A percentile compares a stretch with the other conserved stretches of the same genome.
These are phyloP conservation scores for Xenops minutus DNA, from an alignment of 2,797 vertebrate species.

Conservation along the genomic window DNA sequence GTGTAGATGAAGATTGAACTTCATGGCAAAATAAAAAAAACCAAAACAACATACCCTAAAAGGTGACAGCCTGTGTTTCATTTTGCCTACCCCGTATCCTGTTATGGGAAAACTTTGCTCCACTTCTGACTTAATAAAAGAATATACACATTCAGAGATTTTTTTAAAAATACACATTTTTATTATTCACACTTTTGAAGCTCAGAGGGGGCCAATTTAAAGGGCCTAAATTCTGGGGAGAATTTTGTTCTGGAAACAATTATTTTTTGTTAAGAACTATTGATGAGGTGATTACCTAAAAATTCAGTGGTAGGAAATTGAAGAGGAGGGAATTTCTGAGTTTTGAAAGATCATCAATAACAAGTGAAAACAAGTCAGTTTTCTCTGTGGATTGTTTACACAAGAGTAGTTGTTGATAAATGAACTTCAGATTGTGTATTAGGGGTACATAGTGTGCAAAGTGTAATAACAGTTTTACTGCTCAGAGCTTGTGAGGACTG, in stretches of 20 bases:
- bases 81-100: slow-evolving; percentile 19
- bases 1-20: not conserved
- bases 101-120: slow-evolving; percentile 4
- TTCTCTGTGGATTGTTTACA: not conserved
- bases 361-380: not conserved
- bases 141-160: not conserved
- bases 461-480: not conserved
- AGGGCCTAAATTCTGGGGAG: not conserved
- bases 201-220: not conserved
- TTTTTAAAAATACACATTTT: not conserved
- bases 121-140: not conserved
- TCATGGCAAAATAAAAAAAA: not conserved
- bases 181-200: slow-evolving; percentile 20
- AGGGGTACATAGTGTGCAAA: not conserved
- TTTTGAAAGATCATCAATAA: slow-evolving; percentile 42
- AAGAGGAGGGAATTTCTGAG: not conserved
- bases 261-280: slow-evolving; percentile 7
- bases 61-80: not conserved
- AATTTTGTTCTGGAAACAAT: slow-evolving; percentile 5
- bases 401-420: slow-evolving; percentile 1
- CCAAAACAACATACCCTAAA: not conserved
- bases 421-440: not conserved
- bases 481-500: not conserved
- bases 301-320: not conserved
- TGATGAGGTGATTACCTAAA: slow-evolving; percentile 38